Conservation (phyloP, 1,140 invertebrate species). For the Halictus rubicundus region DNA sequence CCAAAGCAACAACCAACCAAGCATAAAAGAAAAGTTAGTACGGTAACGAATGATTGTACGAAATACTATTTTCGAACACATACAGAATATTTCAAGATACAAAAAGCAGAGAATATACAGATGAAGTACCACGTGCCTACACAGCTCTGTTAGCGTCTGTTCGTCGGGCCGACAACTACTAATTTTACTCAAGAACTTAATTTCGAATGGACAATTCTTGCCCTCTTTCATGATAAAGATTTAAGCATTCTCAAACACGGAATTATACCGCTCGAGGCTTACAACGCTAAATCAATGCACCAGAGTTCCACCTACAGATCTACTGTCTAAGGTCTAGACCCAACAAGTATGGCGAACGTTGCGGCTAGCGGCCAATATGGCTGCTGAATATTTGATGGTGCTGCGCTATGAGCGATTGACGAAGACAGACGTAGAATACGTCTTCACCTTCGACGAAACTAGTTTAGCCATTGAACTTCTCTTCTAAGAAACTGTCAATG, state of each 20-base stretch:
- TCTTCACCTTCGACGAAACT: neutral
- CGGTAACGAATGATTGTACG: too few species aligned
- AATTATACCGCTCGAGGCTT: neutral
- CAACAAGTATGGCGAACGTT: neutral
- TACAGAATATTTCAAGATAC: too few species aligned
- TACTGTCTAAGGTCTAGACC: neutral
- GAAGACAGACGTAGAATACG: neutral
- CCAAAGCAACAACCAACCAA: too few species aligned
- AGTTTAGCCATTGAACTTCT: too few species aligned
- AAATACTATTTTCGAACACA: too few species aligned
- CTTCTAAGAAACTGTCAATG: neutral
- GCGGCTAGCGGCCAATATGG: neutral
- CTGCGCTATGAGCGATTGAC: neutral
- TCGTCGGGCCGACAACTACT: too few species aligned
- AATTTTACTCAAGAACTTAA: neutral
- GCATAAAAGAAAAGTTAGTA: too few species aligned
- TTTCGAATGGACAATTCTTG: neutral
- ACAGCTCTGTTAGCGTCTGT: too few species aligned
- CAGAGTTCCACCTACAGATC: neutral
- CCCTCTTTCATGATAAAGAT: neutral
- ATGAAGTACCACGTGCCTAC: too few species aligned
- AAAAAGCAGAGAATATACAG: too few species aligned
- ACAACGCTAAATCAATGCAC: conserved; percentile 1
- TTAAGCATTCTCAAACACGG: neutral
- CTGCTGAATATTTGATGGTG: neutral